Evolutionary conservation across 2,888 invertebrate species (phyloP), one percentile per base, ranked within the genome.

Genomic region (Drosophila testacea): DNA sequence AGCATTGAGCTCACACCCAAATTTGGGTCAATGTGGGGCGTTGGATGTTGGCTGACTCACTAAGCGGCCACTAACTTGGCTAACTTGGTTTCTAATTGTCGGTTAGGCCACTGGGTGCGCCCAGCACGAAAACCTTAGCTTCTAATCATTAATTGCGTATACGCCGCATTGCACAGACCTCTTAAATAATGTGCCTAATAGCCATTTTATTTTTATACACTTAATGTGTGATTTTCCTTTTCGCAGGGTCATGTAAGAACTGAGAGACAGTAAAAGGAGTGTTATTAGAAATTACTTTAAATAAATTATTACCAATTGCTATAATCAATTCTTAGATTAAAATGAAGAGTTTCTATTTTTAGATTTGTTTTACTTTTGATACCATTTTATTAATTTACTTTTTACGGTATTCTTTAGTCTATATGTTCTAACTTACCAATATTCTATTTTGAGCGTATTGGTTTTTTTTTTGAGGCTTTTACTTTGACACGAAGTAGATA

Each of bases 11-110:
- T 56, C 46, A 57, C 56, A 63, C 51, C 55, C 62, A 70, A 70
- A 84, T 75, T 73, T 83, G 79, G 82, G 82, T 83, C 82, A 84
- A 67, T 79, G 69, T 66, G 50, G 64, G 63, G 63, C 63, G 28
- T 11, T 41, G 42, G 60, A 36, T 30, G 52, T 60, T 57, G 62
- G 60, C 63, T 79, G 72, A 78, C 65, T 80, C 69, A 78, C 67
- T 74, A 68, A 80, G 71, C 74, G 80, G 39, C 54, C 62, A 50
- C 63, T 75, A 83, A 76, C 78, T 82, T 71, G 69, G 74, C 73
- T 50, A 59, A 57, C 59, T 50, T 63, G 68, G 69, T 60, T 66
- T 79, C 77, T 83, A 84, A 79, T 82, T 81, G 79, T 65, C 66
- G 30, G 62, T 55, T 63, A 55, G 50, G 46, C 38, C 32, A 38